phyloP scores from a whole-genome alignment of 2,888 invertebrate species.

The Himalopsyche anomala region DNA sequence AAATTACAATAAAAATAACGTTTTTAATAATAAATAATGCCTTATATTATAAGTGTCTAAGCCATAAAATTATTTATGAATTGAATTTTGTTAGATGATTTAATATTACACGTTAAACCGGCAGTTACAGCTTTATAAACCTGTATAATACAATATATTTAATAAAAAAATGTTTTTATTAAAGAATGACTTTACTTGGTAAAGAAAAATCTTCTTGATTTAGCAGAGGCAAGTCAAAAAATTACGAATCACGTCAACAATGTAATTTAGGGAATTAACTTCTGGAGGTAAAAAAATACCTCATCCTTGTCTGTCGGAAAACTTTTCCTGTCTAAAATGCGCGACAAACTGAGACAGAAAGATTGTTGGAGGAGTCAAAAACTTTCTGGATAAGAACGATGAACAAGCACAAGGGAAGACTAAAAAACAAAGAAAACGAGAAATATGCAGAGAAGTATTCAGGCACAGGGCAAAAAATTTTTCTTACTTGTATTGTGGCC shows the following conservation, averaged over 20 bases:
- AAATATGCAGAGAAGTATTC: neutral
- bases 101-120: too few relatives aligned
- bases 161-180: too few relatives aligned
- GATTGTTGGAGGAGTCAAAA: constrained; percentile 13
- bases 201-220: neutral
- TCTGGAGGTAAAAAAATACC: constrained; percentile 8
- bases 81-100: too few relatives aligned
- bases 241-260: constrained; percentile 18
- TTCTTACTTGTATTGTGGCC: too few relatives aligned
- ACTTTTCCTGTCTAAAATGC: constrained; percentile 7
- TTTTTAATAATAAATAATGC: too few relatives aligned
- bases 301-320: constrained; percentile 14
- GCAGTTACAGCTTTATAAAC: too few relatives aligned
- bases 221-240: neutral
- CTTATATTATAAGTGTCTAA: too few relatives aligned
- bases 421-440: constrained; percentile 6
- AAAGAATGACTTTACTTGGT: too few relatives aligned
- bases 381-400: constrained; percentile 6
- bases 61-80: too few relatives aligned
- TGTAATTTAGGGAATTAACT: constrained; percentile 27
- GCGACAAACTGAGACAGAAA: constrained; percentile 4
- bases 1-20: too few relatives aligned
- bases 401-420: neutral
- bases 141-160: too few relatives aligned
- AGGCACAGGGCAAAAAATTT: neutral